phyloP scores from a whole-genome alignment of 2,888 invertebrate genomes.

The Drosophila formosana region DNA sequence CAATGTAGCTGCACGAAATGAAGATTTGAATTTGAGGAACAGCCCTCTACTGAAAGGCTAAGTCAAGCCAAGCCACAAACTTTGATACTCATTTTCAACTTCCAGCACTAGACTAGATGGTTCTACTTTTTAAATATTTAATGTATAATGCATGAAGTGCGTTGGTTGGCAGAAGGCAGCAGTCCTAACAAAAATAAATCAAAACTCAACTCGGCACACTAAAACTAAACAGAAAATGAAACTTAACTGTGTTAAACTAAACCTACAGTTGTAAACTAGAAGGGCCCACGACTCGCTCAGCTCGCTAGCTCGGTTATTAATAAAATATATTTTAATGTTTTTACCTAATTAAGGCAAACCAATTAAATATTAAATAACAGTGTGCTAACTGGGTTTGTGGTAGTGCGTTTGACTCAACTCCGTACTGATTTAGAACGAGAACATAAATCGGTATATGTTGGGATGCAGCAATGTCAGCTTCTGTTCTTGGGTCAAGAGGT shows the following conservation, averaged over 20 bases:
- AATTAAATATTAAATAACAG: slow-evolving; percentile 75
- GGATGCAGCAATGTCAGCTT: neutral
- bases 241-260: slow-evolving; percentile 25
- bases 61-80: slow-evolving; percentile 41
- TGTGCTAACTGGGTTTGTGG: slow-evolving; percentile 65
- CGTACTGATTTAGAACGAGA: neutral
- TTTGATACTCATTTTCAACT: slow-evolving; percentile 56
- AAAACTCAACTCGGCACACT: slow-evolving; percentile 38
- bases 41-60: slow-evolving; percentile 24
- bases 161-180: slow-evolving; percentile 2
- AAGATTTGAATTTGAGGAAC: neutral
- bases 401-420: neutral
- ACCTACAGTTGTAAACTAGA: slow-evolving; percentile 25
- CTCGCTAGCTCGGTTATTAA: slow-evolving; percentile 50
- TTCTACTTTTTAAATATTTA: slow-evolving; percentile 80
- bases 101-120: slow-evolving; percentile 66
- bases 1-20: neutral
- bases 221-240: slow-evolving; percentile 23
- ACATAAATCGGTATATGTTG: neutral
- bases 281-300: slow-evolving; percentile 12
- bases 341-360: slow-evolving; percentile 75
- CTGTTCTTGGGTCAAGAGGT: slow-evolving; percentile 35
- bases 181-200: slow-evolving; percentile 65
- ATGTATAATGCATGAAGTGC: slow-evolving; percentile 71
- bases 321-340: slow-evolving; percentile 80